phyloP scores from a whole-genome alignment of 2,113 vertebrate species.

The Vireo altiloquus region DNA sequence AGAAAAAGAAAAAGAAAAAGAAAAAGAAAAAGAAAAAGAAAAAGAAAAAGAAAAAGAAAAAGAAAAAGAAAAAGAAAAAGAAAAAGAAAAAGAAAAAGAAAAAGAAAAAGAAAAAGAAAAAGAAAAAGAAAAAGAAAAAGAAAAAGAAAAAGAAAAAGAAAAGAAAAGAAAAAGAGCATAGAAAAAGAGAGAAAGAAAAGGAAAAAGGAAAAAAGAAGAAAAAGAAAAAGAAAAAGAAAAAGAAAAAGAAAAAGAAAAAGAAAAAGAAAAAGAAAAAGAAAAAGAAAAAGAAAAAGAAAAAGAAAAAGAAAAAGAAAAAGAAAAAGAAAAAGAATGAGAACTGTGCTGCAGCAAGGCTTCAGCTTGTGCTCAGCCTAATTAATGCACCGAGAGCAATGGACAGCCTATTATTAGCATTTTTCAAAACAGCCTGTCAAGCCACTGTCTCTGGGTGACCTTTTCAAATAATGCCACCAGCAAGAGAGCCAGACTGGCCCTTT shows the following conservation, averaged over 20 bases:
- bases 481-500: constrained; percentile 29
- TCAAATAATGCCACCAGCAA: constrained; percentile 23
- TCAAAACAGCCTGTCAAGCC: constrained; percentile 25
- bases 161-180: accelerated
- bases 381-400: background rate
- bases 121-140: background rate
- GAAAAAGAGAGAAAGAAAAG: accelerated
- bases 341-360: background rate
- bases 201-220: no score
- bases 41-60: background rate
- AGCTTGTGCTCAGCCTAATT: background rate
- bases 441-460: constrained; percentile 46
- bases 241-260: background rate
- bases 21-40: background rate
- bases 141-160: accelerated
- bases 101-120: accelerated
- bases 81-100: accelerated
- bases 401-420: constrained; percentile 30
- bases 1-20: no score
- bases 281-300: accelerated
- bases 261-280: background rate
- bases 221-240: no score
- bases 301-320: accelerated
- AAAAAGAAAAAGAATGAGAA: accelerated
- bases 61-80: accelerated